A percentile compares a stretch with the other conserved stretches of the same genome.
phyloP scores from a whole-genome alignment of 2,888 invertebrate species.

The Pterobdella sp. region DNA sequence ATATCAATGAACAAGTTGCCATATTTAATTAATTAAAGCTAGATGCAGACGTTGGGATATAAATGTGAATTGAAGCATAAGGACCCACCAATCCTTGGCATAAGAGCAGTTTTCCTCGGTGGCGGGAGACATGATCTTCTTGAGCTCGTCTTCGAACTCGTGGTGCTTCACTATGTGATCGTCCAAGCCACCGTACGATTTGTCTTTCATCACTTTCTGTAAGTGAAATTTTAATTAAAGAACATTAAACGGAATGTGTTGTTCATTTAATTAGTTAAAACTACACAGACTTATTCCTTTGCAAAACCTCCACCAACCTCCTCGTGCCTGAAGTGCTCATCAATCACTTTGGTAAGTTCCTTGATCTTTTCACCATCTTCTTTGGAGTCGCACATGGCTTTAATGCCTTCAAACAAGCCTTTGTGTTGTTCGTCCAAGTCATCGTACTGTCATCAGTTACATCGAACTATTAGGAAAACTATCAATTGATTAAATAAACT shows the following conservation, averaged over 20 bases:
- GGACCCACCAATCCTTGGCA: not conserved
- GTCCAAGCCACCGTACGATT: not conserved
- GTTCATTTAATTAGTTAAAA: too few relatives aligned
- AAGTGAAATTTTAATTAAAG: too few relatives aligned
- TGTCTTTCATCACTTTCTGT: not conserved
- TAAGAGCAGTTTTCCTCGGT: not conserved
- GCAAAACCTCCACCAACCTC: not conserved
- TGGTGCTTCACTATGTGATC: not conserved
- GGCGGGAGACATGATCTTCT: not conserved
- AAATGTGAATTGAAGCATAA: too few relatives aligned
- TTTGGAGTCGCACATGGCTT: not conserved
- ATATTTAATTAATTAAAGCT: too few relatives aligned
- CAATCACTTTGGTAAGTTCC: not conserved
- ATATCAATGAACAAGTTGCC: too few relatives aligned
- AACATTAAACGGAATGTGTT: too few relatives aligned
- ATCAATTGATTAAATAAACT: not conserved
- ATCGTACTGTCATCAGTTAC: not conserved
- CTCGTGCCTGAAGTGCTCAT: not conserved
- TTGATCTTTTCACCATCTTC: not conserved
- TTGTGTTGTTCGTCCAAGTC: not conserved
- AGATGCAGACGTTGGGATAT: too few relatives aligned
- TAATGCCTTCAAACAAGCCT: not conserved
- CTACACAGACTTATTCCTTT: not conserved
- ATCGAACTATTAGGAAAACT: too few relatives aligned
- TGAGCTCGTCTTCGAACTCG: not conserved